Evolutionary conservation across 2,113 vertebrate genomes (phyloP).

Genomic region (Nyctibius bracteatus): DNA sequence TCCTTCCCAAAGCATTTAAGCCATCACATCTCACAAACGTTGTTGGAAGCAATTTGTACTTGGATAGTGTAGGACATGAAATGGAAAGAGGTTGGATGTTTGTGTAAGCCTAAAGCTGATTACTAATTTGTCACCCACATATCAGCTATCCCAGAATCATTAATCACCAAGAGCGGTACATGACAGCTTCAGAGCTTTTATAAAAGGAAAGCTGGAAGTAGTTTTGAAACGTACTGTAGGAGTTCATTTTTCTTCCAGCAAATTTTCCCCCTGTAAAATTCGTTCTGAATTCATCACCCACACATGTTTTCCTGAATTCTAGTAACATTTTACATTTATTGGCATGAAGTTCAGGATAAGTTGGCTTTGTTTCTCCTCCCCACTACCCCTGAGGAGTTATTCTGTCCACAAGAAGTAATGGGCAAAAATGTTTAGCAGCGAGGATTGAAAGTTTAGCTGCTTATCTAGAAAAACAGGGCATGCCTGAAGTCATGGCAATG

Average conservation of each 20-base stretch:
- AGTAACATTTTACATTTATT: constrained; percentile 26
- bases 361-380: constrained; percentile 4
- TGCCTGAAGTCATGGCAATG: constrained; percentile 3
- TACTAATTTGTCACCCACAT: constrained; percentile 16
- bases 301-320: background rate
- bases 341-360: background rate
- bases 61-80: background rate
- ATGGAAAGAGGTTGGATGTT: background rate
- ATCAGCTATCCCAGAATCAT: constrained; percentile 25
- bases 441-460: constrained; percentile 30
- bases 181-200: constrained; percentile 34
- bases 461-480: constrained; percentile 51
- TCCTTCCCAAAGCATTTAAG: background rate
- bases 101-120: constrained; percentile 28
- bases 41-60: constrained; percentile 1
- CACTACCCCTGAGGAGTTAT: background rate
- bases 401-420: background rate
- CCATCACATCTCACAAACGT: background rate
- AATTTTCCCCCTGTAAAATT: background rate
- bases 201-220: constrained; percentile 27
- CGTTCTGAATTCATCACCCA: constrained; percentile 20
- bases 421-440: background rate
- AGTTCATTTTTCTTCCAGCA: constrained; percentile 36
- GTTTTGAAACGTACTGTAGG: constrained; percentile 20
- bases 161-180: constrained; percentile 20